Evolutionary conservation across 2,888 invertebrate species (phyloP).

Genomic region (Scaptomyza reducta): DNA sequence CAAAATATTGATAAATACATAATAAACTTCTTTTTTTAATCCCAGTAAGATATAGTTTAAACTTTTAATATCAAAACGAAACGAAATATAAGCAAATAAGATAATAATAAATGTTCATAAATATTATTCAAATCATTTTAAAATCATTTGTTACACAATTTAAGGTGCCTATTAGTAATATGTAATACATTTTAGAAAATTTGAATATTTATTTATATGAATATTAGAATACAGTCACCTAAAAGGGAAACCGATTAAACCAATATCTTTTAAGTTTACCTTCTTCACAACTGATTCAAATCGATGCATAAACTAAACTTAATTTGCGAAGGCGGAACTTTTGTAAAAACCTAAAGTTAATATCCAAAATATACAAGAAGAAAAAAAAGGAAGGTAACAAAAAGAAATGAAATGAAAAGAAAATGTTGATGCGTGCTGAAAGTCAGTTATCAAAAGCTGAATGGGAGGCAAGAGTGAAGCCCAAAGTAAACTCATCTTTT

Average conservation of each 20-base stretch:
- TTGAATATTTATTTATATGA: too few relatives aligned
- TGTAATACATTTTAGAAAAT: too few relatives aligned
- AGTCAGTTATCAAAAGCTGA: slow-evolving; percentile 39
- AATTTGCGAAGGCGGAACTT: slow-evolving; percentile 25
- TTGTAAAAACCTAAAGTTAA: slow-evolving; percentile 23
- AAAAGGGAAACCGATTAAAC: neutral
- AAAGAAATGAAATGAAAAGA: neutral
- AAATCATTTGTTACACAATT: too few relatives aligned
- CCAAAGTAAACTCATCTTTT: slow-evolving; percentile 20
- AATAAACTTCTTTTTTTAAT: too few relatives aligned
- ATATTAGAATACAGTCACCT: too few relatives aligned
- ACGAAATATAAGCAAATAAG: too few relatives aligned
- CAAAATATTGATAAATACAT: too few relatives aligned
- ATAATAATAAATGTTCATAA: too few relatives aligned
- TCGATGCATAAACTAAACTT: slow-evolving; percentile 54
- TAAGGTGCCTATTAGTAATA: too few relatives aligned
- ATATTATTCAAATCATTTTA: too few relatives aligned
- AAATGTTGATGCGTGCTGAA: slow-evolving; percentile 42
- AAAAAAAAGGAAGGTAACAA: neutral
- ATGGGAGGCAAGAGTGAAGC: neutral
- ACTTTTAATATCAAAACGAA: too few relatives aligned
- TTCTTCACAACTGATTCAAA: slow-evolving; percentile 30
- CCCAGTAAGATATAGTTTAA: too few relatives aligned
- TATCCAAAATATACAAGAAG: slow-evolving; percentile 6
- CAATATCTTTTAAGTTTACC: neutral